Base-by-base conservation (phyloP, 2,797 vertebrate genomes). In the Yasuhikotakia modesta region DNA sequence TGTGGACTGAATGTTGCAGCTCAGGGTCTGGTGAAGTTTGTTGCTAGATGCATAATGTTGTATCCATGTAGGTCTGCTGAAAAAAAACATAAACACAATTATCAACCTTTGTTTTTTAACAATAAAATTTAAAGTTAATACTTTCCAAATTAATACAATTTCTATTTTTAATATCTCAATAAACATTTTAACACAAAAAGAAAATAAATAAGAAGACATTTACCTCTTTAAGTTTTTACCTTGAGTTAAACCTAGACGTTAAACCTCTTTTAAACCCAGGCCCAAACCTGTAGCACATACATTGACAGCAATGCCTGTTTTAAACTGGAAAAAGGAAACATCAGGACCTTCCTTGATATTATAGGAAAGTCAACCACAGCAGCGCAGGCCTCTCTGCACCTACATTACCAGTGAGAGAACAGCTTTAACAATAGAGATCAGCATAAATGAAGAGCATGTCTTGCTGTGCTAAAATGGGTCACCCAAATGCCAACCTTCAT, bases 11-110 rank as follows among this genome's bases (percentile, higher is more conserved):
- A 46, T 4, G 70, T 2, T n/a, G 19, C 30, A 11, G 12, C 52
- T 24, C 39, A 60, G 0, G 4, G 6, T 22, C 14, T 45, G 79
- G 19, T 61, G 22, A 14, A 6, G 5, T 45, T 27, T 17, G 58
- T 19, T 43, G 58, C 53, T 69, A n/a, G 27, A 27, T 30, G 53
- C 68, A 70, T 73, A 52, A 45, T 61, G 24, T 24, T 66, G 50
- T 30, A 4, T 32, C 55, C 58, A 27, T 73, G 50, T n/a, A 55
- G 5, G 66, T 53, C 65, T 71, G 27, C 60, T 71, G 46, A 70
- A 77, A 6, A 50, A 22, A 76, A 50, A 70, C 2, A 4, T 17
- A 70, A 21, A 24, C 7, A 16, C 14, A 4, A 16, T 35, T 35
- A 35, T 5, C 32, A 35, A 35, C 3, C 1, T 4, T 5, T 35